These are phyloP conservation scores for Lucifuga dentata DNA, from an alignment of 2,113 vertebrate genomes.

Conservation along the genomic window DNA sequence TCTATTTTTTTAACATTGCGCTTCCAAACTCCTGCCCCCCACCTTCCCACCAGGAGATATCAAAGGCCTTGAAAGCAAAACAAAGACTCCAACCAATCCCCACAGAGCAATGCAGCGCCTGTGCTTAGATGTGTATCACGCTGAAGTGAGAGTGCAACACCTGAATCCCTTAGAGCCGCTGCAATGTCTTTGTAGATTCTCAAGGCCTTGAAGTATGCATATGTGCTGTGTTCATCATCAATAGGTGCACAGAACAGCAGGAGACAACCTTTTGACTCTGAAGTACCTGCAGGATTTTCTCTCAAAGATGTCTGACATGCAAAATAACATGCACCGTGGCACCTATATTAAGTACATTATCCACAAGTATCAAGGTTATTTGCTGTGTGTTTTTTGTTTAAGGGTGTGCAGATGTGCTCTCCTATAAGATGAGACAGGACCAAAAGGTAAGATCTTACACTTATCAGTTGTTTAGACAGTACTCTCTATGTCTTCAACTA, in stretches of 20 bases:
- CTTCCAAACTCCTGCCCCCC: constrained; percentile 35
- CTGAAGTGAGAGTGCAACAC: constrained; percentile 58
- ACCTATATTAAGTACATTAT: constrained; percentile 1
- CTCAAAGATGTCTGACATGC: constrained; percentile 40
- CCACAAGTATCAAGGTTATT: constrained; percentile 32
- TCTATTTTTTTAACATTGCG: constrained; percentile 22
- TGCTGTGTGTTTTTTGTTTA: constrained; percentile 3
- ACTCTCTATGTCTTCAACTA: constrained; percentile 5
- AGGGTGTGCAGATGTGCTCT: constrained; percentile 10
- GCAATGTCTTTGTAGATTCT: constrained; percentile 56
- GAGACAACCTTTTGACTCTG: constrained; percentile 45
- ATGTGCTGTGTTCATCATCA: constrained; percentile 49
- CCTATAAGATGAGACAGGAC: constrained; percentile 12
- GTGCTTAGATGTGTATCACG: constrained; percentile 52
- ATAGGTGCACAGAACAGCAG: constrained; percentile 50
- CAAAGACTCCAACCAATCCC: constrained; percentile 65
- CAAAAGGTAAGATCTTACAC: constrained; percentile 9
- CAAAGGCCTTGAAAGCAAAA: constrained; percentile 67
- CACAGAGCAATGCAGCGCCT: constrained; percentile 26
- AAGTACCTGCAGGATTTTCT: constrained; percentile 44
- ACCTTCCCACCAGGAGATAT: constrained; percentile 59
- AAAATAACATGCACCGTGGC: constrained; percentile 15
- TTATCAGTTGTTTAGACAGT: background rate
- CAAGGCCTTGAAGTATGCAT: constrained; percentile 57
- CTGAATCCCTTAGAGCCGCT: constrained; percentile 59